Conservation (phyloP, 2,113 vertebrate genomes). For the Capra hircus region DNA sequence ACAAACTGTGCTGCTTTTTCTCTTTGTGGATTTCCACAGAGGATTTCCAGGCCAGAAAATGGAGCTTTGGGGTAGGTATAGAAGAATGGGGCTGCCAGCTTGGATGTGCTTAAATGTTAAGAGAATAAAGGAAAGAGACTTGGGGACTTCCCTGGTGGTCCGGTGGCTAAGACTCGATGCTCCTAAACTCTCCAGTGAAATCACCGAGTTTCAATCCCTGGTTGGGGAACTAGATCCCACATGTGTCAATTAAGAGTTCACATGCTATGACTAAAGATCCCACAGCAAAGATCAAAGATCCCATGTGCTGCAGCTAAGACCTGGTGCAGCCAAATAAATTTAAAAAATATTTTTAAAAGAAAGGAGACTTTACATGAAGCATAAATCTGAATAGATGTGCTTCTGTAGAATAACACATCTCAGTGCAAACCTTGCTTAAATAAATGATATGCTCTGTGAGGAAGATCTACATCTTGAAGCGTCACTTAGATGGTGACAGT, state of each 20-base stretch:
- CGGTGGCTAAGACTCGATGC: not conserved
- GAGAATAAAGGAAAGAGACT: not conserved
- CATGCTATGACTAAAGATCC: not conserved
- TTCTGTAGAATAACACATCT: slow-evolving; percentile 12
- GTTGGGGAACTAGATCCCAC: not conserved
- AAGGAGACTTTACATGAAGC: not conserved
- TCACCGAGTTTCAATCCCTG: not conserved
- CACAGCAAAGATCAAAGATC: not conserved
- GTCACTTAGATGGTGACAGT: not conserved
- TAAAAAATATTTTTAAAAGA: not conserved
- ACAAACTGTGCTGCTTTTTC: slow-evolving; percentile 82
- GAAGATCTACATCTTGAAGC: not conserved
- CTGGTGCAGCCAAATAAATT: not conserved
- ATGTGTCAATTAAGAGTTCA: not conserved
- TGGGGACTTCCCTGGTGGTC: not conserved
- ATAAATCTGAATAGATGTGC: not conserved
- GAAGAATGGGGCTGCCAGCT: not conserved
- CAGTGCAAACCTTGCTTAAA: not conserved
- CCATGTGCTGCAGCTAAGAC: not conserved
- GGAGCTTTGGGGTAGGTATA: slow-evolving; percentile 64
- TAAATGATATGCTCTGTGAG: not conserved
- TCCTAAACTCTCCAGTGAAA: not conserved
- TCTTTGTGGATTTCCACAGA: slow-evolving; percentile 79
- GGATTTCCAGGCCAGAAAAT: slow-evolving; percentile 27
- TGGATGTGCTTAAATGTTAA: not conserved